These are phyloP conservation scores for Leptatherina wallacei DNA, from an alignment of 2,797 vertebrate genomes.

Conservation along the genomic window DNA sequence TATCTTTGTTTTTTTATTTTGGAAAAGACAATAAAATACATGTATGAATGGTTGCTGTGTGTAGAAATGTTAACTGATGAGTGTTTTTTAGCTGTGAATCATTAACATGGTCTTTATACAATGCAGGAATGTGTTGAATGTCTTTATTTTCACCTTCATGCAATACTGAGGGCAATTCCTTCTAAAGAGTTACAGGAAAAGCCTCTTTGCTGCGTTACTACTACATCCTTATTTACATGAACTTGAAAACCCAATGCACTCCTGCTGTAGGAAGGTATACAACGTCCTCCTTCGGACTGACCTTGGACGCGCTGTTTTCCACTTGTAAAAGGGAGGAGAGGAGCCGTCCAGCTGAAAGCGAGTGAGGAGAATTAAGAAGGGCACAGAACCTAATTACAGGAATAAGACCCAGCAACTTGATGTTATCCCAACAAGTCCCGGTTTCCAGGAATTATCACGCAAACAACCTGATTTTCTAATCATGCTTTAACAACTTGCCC, in stretches of 20 bases:
- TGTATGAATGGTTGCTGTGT: neutral
- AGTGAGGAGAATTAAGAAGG: conserved; percentile 45
- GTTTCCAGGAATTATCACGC: conserved; percentile 36
- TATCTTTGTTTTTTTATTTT: neutral
- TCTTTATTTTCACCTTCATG: conserved; percentile 7
- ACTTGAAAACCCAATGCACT: conserved; percentile 18
- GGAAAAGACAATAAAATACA: neutral
- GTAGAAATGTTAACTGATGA: neutral
- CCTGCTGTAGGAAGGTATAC: conserved; percentile 1
- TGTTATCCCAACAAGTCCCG: conserved; percentile 33
- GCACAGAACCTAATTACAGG: conserved; percentile 61
- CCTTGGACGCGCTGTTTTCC: conserved; percentile 34
- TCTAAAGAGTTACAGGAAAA: neutral
- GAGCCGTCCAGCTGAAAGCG: conserved; percentile 27
- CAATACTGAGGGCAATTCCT: conserved; percentile 1
- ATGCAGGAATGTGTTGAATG: conserved; percentile 7
- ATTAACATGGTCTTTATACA: neutral
- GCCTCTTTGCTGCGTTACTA: conserved; percentile 6
- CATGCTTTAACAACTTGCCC: conserved; percentile 15
- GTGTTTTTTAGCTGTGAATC: conserved; percentile 16
- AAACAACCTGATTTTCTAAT: conserved; percentile 45
- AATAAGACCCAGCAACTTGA: conserved; percentile 54
- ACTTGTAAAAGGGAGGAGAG: conserved; percentile 18
- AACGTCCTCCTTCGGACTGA: conserved; percentile 2
- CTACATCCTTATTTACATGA: conserved; percentile 7